These are phyloP conservation scores for Harmothoe impar DNA, from an alignment of 2,888 invertebrate species.

Conservation along the genomic window DNA sequence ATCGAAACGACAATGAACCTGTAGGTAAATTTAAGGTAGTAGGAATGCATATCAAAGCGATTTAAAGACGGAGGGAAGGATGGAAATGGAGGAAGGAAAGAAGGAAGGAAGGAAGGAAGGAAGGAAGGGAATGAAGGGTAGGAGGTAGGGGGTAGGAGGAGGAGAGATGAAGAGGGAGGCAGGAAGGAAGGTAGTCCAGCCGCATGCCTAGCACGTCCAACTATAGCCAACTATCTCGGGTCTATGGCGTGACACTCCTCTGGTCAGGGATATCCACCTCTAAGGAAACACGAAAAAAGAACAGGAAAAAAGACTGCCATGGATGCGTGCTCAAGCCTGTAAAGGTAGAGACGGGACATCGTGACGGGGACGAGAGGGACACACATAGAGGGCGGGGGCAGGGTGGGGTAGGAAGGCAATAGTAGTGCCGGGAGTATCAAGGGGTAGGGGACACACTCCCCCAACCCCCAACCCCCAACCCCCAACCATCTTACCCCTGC, in stretches of 20 bases:
- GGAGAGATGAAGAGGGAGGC: not conserved
- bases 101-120: not conserved
- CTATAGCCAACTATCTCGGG: not conserved
- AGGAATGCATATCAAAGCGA: no score
- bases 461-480: not conserved
- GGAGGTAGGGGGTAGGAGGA: not conserved
- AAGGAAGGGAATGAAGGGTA: no score
- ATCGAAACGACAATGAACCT: no score
- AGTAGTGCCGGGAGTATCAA: not conserved
- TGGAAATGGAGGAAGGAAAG: no score
- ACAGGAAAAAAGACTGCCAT: not conserved
- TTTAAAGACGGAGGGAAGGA: not conserved
- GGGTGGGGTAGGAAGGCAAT: not conserved
- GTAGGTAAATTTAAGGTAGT: no score
- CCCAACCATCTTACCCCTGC: not conserved
- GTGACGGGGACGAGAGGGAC: not conserved
- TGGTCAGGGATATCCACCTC: not conserved
- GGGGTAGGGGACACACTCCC: not conserved
- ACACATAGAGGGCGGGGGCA: not conserved
- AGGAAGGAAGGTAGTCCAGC: not conserved
- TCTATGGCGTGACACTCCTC: constrained; percentile 6
- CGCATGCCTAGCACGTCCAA: no score
- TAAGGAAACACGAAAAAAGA: not conserved
- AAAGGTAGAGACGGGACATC: not conserved
- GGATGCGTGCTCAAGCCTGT: not conserved